Percentiles rank a stretch among this genome's conserved stretches.
Conservation (phyloP, 2,113 vertebrate genomes). For the Entomyzon cyanotis region DNA sequence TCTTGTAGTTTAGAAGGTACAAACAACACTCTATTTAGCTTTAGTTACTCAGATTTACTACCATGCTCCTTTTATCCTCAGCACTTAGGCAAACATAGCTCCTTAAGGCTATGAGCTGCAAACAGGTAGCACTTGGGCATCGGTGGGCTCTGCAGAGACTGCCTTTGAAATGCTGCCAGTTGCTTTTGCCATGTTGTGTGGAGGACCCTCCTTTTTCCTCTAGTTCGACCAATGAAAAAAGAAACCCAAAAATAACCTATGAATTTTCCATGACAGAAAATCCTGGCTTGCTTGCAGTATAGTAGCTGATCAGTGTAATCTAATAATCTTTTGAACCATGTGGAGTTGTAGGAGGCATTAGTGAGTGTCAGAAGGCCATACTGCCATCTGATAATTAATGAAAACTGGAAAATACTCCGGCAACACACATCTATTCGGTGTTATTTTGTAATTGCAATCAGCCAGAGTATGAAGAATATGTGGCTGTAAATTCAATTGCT, state of each 20-base stretch:
- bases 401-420: not conserved
- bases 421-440: not conserved
- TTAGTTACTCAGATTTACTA: not conserved
- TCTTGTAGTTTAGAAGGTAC: not conserved
- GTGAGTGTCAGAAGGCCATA: constrained; percentile 33
- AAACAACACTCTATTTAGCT: not conserved
- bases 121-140: not conserved
- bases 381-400: constrained; percentile 14
- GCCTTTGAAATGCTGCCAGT: not conserved
- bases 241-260: constrained; percentile 41
- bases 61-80: not conserved
- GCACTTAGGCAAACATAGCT: not conserved
- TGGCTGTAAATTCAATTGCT: not conserved
- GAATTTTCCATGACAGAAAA: constrained; percentile 68
- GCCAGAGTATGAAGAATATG: not conserved
- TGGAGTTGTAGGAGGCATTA: constrained; percentile 58
- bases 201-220: not conserved
- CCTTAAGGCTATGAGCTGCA: not conserved
- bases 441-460: not conserved
- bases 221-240: not conserved
- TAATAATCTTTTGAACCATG: constrained; percentile 64
- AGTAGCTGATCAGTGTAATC: constrained; percentile 57
- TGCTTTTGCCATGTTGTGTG: not conserved
- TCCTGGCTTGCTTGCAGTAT: constrained; percentile 48
- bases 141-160: not conserved